These are phyloP conservation scores for Melospiza melodia DNA, from an alignment of 2,113 vertebrate species.

Conservation along the genomic window DNA sequence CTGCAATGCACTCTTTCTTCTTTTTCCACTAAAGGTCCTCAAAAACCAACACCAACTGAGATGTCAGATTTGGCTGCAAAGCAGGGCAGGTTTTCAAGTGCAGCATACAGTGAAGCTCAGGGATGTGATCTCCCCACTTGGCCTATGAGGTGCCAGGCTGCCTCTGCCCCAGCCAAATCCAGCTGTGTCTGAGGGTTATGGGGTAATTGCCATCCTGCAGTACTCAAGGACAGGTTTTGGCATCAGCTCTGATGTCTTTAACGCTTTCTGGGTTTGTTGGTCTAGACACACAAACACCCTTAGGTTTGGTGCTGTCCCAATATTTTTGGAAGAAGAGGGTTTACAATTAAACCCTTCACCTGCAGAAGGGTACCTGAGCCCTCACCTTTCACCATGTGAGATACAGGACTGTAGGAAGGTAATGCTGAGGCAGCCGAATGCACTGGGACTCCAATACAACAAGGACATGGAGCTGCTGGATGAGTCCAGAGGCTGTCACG, in stretches of 20 bases:
- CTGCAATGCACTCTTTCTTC: neutral
- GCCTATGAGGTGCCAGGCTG: neutral
- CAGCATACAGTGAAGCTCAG: neutral
- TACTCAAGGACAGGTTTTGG: neutral
- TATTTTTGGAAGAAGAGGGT: neutral
- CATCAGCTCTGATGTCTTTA: neutral
- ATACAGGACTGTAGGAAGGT: neutral
- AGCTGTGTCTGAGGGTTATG: accelerated
- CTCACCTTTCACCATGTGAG: neutral
- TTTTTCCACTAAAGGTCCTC: neutral
- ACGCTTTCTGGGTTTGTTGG: neutral
- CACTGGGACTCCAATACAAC: neutral
- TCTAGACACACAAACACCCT: neutral
- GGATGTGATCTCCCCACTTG: neutral
- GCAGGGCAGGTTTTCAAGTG: neutral
- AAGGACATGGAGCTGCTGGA: neutral
- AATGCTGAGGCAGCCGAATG: neutral
- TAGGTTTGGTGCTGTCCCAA: neutral
- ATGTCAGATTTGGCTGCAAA: accelerated
- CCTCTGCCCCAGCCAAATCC: neutral
- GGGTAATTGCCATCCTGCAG: neutral
- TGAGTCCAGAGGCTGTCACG: neutral
- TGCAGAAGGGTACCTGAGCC: too few relatives aligned
- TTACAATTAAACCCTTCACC: neutral
- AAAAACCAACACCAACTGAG: neutral